Base-by-base conservation (phyloP, 2,797 vertebrate species). In the Calcarius lapponicus region DNA sequence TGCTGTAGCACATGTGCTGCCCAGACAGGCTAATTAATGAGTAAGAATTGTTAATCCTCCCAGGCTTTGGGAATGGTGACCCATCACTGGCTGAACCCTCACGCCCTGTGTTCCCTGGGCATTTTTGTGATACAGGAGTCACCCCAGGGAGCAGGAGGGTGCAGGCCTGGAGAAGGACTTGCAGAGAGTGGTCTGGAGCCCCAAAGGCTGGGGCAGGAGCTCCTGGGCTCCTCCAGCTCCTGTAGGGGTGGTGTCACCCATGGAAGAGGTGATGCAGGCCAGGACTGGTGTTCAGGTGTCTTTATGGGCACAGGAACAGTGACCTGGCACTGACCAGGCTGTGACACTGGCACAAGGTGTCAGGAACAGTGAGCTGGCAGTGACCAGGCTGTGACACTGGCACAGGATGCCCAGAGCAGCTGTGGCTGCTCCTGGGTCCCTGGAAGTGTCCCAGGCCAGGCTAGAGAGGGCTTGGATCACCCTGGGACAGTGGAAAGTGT, bases 171-270 rank as follows among this genome's bases (percentile, higher is more conserved):
- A 47, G 36, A 38, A 38, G 29, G 13, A 13, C 19, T 53, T 32
- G 34, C 50, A 65, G 31, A 71, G 43, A 8, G 18, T 26, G n/a
- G 5, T 25, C 48, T 60, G 57, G 28, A 31, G 9, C 12, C 38
- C 20, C 38, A 72, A 4, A 54, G 13, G 18, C 2, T 0, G 3
- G 16, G 16, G 11, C 65, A 16, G 5, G 50, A 74, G 10, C 32
- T 61, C 18, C 38, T 3, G 6, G 22, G 40, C 13, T 75, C 32
- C 51, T 69, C 20, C 56, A 32, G 22, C 40, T 13, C 13, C 72
- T 5, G 6, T 4, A 2, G 6, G 25, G 36, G 3, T 11, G 15
- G 32, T 26, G 4, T 21, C 40, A 40, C 6, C 2, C 4, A 21
- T 9, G 73, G 4, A 16, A 24, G 14, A 4, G 79, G 28, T 15